Evolutionary conservation across 2,888 invertebrate species (phyloP), one percentile per base, ranked within the genome.

Genomic region (Ceraclea dissimilis): DNA sequence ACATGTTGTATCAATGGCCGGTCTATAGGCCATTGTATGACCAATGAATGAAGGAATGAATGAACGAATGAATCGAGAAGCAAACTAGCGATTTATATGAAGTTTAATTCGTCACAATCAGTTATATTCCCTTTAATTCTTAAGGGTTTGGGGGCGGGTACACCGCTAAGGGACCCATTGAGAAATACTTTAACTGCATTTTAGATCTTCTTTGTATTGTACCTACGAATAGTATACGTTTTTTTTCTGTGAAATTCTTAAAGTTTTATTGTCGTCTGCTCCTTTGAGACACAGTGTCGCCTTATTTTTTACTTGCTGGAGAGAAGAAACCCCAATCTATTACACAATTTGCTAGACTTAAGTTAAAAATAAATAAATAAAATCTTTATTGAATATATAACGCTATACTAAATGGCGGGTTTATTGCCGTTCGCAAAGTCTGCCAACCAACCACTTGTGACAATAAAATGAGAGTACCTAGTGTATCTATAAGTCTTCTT

Each of bases 111-210:
- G 52, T 52, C 52, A 22, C 48, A 49, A 56, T 56, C 58, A 31
- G 52, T 59, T 56, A 51, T 59, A 56, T 56, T 52, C 52, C 48
- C 51, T 54, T 58, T 58, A 58, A 52, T 46, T 46, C n/a, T 11
- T 22, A n/a, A 19, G 52, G 19, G 13, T 39, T 39, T 17, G 20
- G 8, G 52, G 52, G 47, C 47, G 52, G 46, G 46, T 52, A 22
- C 46, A 52, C 52, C 52, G 34, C 52, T 52, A 47, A 33, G 52
- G 52, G 52, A 47, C 16, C 52, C 16, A 48, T 52, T 52, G 47
- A 47, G 22, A 6, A 18, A 16, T 22, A 19, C 10, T 48, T 44
- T 52, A 52, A 20, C 17, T 31, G 18, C 26, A 21, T 52, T 52
- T 47, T 2, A 46, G 8, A 19, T 17, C 44, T 17, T 13, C 17